A percentile compares a stretch with the other conserved stretches of the same genome.
Conservation (phyloP, 1,140 invertebrate genomes). For the Drosophila athabasca region DNA sequence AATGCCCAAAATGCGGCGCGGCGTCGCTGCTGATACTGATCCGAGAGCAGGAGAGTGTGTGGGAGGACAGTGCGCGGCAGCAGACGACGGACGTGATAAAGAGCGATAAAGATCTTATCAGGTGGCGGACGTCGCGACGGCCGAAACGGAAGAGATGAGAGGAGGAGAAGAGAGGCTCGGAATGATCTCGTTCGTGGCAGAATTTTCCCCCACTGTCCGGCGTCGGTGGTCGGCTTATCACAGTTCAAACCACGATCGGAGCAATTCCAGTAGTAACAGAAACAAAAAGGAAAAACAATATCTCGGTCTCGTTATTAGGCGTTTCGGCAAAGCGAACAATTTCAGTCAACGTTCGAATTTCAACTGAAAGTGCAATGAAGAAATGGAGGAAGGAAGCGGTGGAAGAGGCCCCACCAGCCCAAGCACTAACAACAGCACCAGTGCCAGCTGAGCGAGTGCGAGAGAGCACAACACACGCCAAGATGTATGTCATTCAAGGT, state of each 20-base stretch:
- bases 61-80: not conserved
- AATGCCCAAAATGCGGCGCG: conserved; percentile 56
- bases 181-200: conserved; percentile 59
- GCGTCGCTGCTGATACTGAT: conserved; percentile 41
- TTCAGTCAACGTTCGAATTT: conserved; percentile 80
- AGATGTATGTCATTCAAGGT: too few relatives aligned
- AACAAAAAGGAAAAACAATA: conserved; percentile 41
- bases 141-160: conserved; percentile 4
- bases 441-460: conserved; percentile 23
- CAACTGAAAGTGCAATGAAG: conserved; percentile 74
- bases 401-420: conserved; percentile 15
- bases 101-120: conserved; percentile 60
- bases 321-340: conserved; percentile 52
- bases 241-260: not conserved
- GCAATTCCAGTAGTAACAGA: conserved; percentile 6
- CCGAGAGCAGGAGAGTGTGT: conserved; percentile 8
- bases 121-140: conserved; percentile 21
- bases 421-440: conserved; percentile 16
- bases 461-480: conserved; percentile 17
- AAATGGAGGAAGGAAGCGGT: conserved; percentile 68
- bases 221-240: conserved; percentile 33
- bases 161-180: conserved; percentile 23
- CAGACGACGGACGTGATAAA: conserved; percentile 13
- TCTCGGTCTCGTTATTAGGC: conserved; percentile 1
- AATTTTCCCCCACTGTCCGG: conserved; percentile 11